Conservation (phyloP, 2,797 vertebrate species). For the Chrosomus eos region DNA sequence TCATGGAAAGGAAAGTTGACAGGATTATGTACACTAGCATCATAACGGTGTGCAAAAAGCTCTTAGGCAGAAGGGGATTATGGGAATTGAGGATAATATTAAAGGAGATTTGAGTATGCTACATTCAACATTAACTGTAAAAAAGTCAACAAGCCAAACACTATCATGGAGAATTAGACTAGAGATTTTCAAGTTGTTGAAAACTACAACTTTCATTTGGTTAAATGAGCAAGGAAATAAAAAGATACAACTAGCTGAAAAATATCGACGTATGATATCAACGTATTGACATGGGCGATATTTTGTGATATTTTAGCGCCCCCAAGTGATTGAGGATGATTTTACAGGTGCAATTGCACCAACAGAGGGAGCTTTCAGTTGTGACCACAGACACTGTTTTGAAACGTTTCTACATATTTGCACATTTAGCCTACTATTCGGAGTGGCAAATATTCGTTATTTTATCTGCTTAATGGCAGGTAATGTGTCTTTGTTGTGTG, state of each 20-base stretch:
- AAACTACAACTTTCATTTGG: neutral
- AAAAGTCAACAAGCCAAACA: conserved; percentile 17
- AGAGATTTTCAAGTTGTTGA: neutral
- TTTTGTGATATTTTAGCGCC: neutral
- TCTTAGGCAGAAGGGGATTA: conserved; percentile 20
- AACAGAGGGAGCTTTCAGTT: neutral
- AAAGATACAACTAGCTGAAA: neutral
- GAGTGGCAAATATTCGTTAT: neutral
- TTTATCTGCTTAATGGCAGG: neutral
- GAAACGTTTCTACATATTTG: neutral
- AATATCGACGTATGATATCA: neutral
- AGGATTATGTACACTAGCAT: neutral
- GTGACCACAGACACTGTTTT: neutral
- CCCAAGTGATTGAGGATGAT: neutral
- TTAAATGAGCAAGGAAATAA: neutral
- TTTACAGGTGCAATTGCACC: neutral
- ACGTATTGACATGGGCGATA: no score
- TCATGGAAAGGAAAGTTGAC: neutral
- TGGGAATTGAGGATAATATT: conserved; percentile 36
- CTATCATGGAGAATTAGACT: neutral
- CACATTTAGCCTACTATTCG: neutral
- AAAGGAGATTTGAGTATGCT: neutral
- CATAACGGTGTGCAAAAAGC: neutral
- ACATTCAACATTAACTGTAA: neutral
- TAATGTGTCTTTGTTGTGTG: neutral